Percentiles rank a stretch among this genome's conserved stretches.
Conservation (phyloP, 2,888 invertebrate species). For the Eumerus sabulonum region DNA sequence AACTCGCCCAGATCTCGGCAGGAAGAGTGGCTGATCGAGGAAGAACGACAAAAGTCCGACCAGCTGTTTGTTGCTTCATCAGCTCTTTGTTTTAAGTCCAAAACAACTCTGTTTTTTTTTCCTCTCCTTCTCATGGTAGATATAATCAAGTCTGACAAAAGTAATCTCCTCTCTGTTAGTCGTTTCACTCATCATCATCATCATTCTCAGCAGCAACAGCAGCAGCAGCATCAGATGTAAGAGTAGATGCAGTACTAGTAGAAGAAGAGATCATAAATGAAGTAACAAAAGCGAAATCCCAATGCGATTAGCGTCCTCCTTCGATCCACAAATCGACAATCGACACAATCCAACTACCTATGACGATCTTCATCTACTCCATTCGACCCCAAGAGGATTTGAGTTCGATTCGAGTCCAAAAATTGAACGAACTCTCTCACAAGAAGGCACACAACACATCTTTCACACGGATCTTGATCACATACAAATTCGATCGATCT, state of each 20-base stretch:
- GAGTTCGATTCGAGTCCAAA: background rate
- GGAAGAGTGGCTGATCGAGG: too few relatives aligned
- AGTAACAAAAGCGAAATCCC: conserved; percentile 55
- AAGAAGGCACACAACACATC: conserved; percentile 26
- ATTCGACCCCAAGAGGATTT: conserved; percentile 9
- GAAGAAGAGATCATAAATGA: conserved; percentile 35
- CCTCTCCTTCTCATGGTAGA: too few relatives aligned
- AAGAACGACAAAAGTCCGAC: too few relatives aligned
- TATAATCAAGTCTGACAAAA: conserved; percentile 32
- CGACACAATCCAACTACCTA: conserved; percentile 50
- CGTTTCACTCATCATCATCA: conserved; percentile 29
- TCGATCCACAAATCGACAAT: conserved; percentile 1
- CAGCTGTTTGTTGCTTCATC: too few relatives aligned
- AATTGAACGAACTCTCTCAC: conserved; percentile 6
- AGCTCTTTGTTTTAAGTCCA: too few relatives aligned
- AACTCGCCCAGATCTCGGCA: too few relatives aligned
- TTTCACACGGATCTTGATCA: conserved; percentile 60
- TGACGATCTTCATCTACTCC: conserved; percentile 27
- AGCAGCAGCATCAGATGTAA: background rate
- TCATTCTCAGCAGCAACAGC: conserved; percentile 10
- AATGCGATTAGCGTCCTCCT: conserved; percentile 21
- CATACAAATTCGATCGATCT: conserved; percentile 65
- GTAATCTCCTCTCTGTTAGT: conserved; percentile 34
- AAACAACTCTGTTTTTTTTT: too few relatives aligned
- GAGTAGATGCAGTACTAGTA: conserved; percentile 1